A percentile compares a stretch with the other conserved stretches of the same genome.
Conservation (phyloP, 2,888 invertebrate species). For the Linyphia triangularis region DNA sequence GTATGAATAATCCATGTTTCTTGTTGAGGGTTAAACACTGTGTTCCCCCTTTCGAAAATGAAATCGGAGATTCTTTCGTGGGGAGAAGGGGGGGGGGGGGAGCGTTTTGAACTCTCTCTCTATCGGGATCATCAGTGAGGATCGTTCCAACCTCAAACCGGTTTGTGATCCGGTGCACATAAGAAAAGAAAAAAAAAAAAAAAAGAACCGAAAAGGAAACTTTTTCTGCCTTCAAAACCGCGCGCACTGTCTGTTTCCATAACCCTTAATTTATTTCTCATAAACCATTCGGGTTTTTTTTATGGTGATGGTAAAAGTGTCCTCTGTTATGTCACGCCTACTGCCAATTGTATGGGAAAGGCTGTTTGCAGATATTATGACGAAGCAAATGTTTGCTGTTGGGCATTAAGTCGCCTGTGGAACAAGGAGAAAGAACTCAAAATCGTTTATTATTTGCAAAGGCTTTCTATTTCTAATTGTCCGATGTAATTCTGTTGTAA, state of each 20-base stretch:
- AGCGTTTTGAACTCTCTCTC: conserved; percentile 39
- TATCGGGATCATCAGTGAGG: not conserved
- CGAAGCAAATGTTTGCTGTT: too few relatives aligned
- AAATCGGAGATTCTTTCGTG: not conserved
- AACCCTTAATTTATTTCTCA: conserved; percentile 37
- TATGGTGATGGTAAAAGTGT: not conserved
- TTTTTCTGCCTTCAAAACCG: not conserved
- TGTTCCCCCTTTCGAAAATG: not conserved
- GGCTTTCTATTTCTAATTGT: too few relatives aligned
- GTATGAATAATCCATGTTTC: too few relatives aligned
- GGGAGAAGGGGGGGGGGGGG: too few relatives aligned
- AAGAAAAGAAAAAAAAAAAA: not conserved
- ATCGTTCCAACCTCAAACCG: conserved; percentile 28
- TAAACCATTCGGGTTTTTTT: conserved; percentile 13
- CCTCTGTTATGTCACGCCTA: too few relatives aligned
- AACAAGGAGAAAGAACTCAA: too few relatives aligned
- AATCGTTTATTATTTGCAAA: too few relatives aligned
- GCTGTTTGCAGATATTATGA: too few relatives aligned
- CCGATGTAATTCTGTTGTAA: too few relatives aligned
- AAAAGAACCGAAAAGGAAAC: not conserved
- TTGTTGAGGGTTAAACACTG: too few relatives aligned
- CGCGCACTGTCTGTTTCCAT: not conserved
- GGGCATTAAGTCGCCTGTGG: too few relatives aligned
- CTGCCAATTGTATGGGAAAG: too few relatives aligned
- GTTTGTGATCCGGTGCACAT: conserved; percentile 21